Evolutionary conservation across 2,888 invertebrate genomes (phyloP).

Genomic region (Noctua janthe): DNA sequence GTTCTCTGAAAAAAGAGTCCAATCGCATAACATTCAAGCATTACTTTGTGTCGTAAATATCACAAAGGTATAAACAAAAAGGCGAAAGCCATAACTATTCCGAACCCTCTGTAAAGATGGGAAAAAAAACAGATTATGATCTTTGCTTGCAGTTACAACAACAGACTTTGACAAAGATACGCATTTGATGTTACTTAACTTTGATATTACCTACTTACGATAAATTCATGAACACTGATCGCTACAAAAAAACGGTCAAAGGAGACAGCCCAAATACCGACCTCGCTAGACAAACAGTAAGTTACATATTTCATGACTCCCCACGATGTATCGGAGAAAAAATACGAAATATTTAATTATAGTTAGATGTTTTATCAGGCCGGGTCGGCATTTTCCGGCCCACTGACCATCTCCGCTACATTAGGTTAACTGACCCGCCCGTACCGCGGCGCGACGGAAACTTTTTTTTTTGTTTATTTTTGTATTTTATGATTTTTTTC

Average conservation of each 20-base stretch:
- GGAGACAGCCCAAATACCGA: neutral
- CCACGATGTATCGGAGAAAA: conserved; percentile 37
- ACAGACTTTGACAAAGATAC: neutral
- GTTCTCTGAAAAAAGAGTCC: no score
- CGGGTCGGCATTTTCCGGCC: conserved; percentile 55
- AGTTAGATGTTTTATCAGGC: conserved; percentile 57
- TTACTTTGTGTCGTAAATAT: no score
- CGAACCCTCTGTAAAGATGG: neutral
- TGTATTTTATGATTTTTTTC: conserved; percentile 52
- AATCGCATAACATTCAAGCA: no score
- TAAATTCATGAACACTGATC: neutral
- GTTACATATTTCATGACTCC: conserved; percentile 27
- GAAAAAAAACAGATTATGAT: neutral
- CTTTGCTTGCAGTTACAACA: neutral
- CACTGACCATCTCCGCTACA: conserved; percentile 59
- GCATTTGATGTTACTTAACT: neutral
- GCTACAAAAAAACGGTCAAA: neutral
- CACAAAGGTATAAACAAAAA: no score
- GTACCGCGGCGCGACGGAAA: conserved; percentile 11
- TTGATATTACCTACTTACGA: no score
- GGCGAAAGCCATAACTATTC: neutral
- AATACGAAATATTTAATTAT: conserved; percentile 64
- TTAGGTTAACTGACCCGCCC: conserved; percentile 58
- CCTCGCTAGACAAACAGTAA: conserved; percentile 7
- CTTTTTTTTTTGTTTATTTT: conserved; percentile 56